Evolutionary conservation across 2,113 vertebrate genomes (phyloP), one percentile per base, ranked within the genome.

Genomic region (Chrysemys picta): DNA sequence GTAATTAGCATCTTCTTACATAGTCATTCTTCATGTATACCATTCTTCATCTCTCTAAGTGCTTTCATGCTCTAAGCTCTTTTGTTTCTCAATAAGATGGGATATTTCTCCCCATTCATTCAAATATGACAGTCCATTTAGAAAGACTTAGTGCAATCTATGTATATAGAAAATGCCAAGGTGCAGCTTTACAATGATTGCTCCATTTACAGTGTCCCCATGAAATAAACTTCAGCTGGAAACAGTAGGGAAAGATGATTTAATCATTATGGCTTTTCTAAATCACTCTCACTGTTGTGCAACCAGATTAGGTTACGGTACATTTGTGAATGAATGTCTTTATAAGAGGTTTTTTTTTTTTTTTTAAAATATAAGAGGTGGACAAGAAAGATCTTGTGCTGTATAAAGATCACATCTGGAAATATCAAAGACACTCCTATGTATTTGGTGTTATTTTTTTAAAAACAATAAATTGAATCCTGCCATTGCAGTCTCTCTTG

Each of bases 11-110:
- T 87, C 62, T 88, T 93, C 10, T 95, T 96, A 95, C 92, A 94
- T 56, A 49, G 52, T 89, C 85, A 93, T 91, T 90, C n/a, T 2
- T 92, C 75, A 90, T 79, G 78, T 84, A 49, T 87, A 25, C 85
- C 72, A 52, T 42, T 97, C 59, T 90, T 95, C 86, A 53, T 81
- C 85, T 91, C 86, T 90, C 88, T 57, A 93, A 82, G 85, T 79
- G 49, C 47, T 93, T 42, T 96, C 76, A 82, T 16, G 75, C 59
- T 86, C 47, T 69, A 45, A 69, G 83, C 17, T 53, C 62, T 92
- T 94, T 94, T 97, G 75, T 94, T 95, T 95, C 85, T 93, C n/a
- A 93, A 78, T 76, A 93, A 90, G 8, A 45, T 49, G n/a, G n/a
- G 78, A 69, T 94, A 89, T 54, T 94, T 97, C 85, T 91, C 17